Base-by-base conservation (phyloP, 2,888 invertebrate genomes). In the Tenodera sinensis region DNA sequence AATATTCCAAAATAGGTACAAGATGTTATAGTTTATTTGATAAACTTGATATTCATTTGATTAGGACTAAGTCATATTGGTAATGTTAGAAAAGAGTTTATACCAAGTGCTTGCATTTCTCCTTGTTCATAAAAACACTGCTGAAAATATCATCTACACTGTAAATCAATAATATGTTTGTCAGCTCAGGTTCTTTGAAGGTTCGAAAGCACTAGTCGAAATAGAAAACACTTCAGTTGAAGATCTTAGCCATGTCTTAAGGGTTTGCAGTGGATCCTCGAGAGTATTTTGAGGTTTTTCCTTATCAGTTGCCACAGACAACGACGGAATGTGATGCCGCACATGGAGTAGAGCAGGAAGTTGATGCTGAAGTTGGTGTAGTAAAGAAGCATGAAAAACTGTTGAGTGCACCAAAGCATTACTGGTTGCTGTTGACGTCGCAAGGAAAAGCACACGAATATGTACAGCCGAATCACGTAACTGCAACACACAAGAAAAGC, bases 331-430 rank as follows among this genome's bases (percentile, higher is more conserved):
- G 95, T 95, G 88, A 94, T 94, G 0, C 95, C 95, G 91, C 95
- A 95, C 93, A 95, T 95, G 14, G 95, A 95, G 92, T 96, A 96
- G 28, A 96, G 93, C 14, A 95, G 92, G 92, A 95, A 95, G 92
- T 95, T 95, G 90, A 96, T 94, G 92, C 95, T 95, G 92, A 96
- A 96, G 92, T 96, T 95, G 9, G 95, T 95, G 92, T 96, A 96
- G 92, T 95, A 96, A 3, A 96, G 93, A 3, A 95, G 92, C 94
- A 95, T 95, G 91, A 95, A 94, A 90, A 95, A 94, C 91, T 95
- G 95, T 91, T 95, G 95, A 42, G 94, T 91, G 90, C 95, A 95
- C 93, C 94, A 94, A 4, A 95, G 92, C 27, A 93, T 91, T 25
- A 93, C 92, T 0, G 94, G 94, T 3, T 93, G 92, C 34, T 93